Evolutionary conservation across 1,140 invertebrate species (phyloP), one percentile per base, ranked within the genome.

Genomic region (Bombus sylvicola): DNA sequence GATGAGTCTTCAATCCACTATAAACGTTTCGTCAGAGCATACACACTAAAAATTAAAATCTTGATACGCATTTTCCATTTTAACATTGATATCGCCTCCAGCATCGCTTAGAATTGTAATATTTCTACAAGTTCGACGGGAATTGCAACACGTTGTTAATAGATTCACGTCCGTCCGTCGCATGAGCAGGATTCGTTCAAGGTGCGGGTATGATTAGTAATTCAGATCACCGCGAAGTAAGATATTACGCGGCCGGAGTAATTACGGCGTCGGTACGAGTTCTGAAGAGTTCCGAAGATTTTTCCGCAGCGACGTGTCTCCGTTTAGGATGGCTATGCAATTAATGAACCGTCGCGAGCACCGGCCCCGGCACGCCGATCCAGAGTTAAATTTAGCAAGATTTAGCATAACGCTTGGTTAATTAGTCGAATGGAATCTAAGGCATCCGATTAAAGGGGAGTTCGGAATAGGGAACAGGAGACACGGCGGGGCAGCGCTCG

Each of bases 391-490:
- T 93, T 93, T 92, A 91, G 90, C 88, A 77, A 74, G 90, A 92
- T 91, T 94, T 93, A 91, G 92, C 93, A 93, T 94, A 94, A 93
- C 92, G 90, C 90, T 89, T 87, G 91, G 93, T 93, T 94, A 94
- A 94, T 94, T 94, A 94, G 92, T 89, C 87, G 91, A 87, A 89
- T 87, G 93, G 93, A 94, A 94, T 94, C 89, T 91, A 92, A 91
- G 91, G 93, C 86, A 94, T 92, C 86, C 90, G 82, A 68, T 90
- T 71, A 71, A 68, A 71, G 57, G 81, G 53, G 78, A 53, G 72
- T 77, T 79, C 31, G 86, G 82, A 75, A 72, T 78, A 88, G 81
- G 76, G 71, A 81, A 74, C 71, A 43, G 34, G 72, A 73, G 73
- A 82, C 39, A 66, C 41, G 64, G 10, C 15, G 22, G 57, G 22